Conservation (phyloP, 92 coral and sea anemone genomes). For the Heliopora coerulea region DNA sequence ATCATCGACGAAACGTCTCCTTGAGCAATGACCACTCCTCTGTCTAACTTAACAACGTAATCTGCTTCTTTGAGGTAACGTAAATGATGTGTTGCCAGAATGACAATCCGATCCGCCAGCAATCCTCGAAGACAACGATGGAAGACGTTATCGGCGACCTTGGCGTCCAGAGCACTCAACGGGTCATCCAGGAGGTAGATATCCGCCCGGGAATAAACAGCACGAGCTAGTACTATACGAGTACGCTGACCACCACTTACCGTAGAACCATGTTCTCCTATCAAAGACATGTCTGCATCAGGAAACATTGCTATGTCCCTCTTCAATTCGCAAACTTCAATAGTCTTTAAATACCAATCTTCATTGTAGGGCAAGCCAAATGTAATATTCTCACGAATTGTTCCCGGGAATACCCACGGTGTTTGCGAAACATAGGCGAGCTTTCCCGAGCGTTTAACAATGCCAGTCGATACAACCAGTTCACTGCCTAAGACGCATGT, state of each 20-base stretch:
- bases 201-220: slow-evolving; percentile 10
- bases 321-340: slow-evolving; percentile 12
- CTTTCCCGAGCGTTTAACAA: neutral
- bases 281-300: neutral
- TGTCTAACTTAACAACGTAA: neutral
- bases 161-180: neutral
- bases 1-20: neutral
- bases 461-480: neutral
- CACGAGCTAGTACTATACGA: slow-evolving; percentile 1
- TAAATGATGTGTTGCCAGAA: neutral
- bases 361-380: neutral
- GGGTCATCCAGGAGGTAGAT: slow-evolving; percentile 1
- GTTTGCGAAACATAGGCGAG: slow-evolving; percentile 16
- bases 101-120: slow-evolving; percentile 11
- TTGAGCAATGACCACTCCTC: neutral
- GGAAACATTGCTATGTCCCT: neutral
- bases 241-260: neutral
- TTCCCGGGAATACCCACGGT: slow-evolving; percentile 21
- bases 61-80: neutral
- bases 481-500: neutral
- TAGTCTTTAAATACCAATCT: neutral
- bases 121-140: neutral
- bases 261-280: neutral
- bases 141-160: neutral
- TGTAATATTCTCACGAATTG: slow-evolving; percentile 25